Base-by-base conservation (phyloP, 2,797 vertebrate genomes). In the Eurystomus glaucurus region DNA sequence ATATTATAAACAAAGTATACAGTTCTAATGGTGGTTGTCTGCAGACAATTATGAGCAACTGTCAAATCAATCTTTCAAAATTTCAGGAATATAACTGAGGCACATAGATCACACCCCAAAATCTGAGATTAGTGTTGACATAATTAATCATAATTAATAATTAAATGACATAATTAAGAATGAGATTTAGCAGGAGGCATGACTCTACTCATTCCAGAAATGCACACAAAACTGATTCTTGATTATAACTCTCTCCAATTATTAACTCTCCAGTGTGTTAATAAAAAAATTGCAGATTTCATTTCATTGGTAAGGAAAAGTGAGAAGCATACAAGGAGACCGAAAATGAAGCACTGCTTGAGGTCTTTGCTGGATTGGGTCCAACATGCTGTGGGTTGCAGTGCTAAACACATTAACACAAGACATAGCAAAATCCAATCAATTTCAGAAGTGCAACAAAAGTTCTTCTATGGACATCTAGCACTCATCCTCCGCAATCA, bases 361-460 rank as follows among this genome's bases (percentile, higher is more conserved):
- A 79, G 39, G 15, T 28, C 43, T 86, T 26, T 25, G 17, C 41
- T 76, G 25, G 23, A 41, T 1, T 65, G 21, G 37, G 17, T 46
- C 20, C 41, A 61, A 14, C 54, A n/a, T 0, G 0, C 25, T 37
- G 29, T 6, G 25, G 43, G 48, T 9, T 76, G 39, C 45, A 35
- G 9, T 3, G 5, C 22, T 79, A 11, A 79, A 28, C 6, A 4
- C 1, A 7, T 25, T 18, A 64, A 14, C 62, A 54, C 0, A 74
- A 21, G 6, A 48, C 17, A 1, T 8, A 18, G 3, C 39, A 71
- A 84, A 88, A 71, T 2, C 11, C 26, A 83, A 41, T 3, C 12
- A 6, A 31, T 7, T 35, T 26, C 68, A 62, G 2, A 62, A 58
- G 2, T 50, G 10, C 7, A 35, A 69, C 3, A 20, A 0, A 10